Conservation (phyloP, 2,113 vertebrate species). For the Rhodinocichla rosea region DNA sequence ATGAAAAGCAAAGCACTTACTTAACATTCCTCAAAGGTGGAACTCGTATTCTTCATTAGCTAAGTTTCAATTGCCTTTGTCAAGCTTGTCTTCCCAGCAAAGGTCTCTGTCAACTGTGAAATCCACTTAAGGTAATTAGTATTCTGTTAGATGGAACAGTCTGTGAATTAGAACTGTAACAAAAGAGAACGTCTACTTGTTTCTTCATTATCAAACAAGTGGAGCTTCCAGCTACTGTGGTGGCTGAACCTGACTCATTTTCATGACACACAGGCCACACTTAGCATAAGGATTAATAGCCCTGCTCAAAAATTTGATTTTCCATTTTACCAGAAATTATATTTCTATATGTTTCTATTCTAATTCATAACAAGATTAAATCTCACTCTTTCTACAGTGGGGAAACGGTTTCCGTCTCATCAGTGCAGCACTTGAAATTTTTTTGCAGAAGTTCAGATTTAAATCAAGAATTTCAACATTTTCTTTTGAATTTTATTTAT, state of each 20-base stretch:
- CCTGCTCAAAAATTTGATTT: not conserved
- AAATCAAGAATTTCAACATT: not conserved
- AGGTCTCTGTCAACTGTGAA: slow-evolving; percentile 69
- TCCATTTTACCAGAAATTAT: not conserved
- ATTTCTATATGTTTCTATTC: not conserved
- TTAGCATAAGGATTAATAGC: not conserved
- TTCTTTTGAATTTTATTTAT: not conserved
- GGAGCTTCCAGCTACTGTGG: not conserved
- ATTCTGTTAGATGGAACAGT: slow-evolving; percentile 61
- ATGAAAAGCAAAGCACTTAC: slow-evolving; percentile 19
- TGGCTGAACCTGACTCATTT: not conserved
- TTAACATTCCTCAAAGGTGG: slow-evolving; percentile 61
- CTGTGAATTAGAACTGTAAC: slow-evolving; percentile 54
- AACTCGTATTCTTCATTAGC: slow-evolving; percentile 63
- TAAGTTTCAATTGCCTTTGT: slow-evolving; percentile 66
- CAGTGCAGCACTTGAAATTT: not conserved
- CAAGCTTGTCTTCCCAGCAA: slow-evolving; percentile 61
- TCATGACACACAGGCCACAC: not conserved
- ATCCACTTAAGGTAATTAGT: slow-evolving; percentile 68
- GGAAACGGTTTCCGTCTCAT: not conserved
- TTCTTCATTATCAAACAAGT: slow-evolving; percentile 18
- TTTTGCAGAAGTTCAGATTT: not conserved
- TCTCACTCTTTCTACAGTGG: not conserved
- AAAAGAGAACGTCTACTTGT: slow-evolving; percentile 12
- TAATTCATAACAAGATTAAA: not conserved